Evolutionary conservation across 2,113 vertebrate genomes (phyloP).

Genomic region (Heterotilapia buettikoferi): DNA sequence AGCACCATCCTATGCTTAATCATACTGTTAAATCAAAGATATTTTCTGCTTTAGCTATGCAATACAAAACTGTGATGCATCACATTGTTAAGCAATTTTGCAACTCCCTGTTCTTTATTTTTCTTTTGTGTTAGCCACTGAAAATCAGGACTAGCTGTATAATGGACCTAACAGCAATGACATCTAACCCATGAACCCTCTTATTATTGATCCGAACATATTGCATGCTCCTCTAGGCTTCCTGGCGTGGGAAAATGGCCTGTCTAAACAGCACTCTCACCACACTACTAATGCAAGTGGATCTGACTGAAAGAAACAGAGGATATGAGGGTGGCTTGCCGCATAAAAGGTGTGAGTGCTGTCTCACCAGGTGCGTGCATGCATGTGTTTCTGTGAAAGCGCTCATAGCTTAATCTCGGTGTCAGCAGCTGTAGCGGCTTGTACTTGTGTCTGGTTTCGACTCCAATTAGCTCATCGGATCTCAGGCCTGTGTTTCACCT

Average conservation of each 20-base stretch:
- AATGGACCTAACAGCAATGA: neutral
- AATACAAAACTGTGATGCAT: neutral
- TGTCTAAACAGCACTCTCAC: conserved; percentile 54
- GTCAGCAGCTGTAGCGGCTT: conserved; percentile 48
- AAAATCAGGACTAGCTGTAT: neutral
- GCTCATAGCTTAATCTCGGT: conserved; percentile 45
- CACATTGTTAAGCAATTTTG: neutral
- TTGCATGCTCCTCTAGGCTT: neutral
- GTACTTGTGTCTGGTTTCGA: conserved; percentile 63
- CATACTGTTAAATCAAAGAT: neutral
- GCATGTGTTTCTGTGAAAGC: conserved; percentile 11
- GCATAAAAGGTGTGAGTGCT: neutral
- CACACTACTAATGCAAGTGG: conserved; percentile 16
- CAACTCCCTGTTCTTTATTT: neutral
- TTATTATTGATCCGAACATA: neutral
- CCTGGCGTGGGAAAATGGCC: conserved; percentile 61
- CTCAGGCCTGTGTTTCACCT: conserved; percentile 10
- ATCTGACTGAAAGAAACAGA: conserved; percentile 9
- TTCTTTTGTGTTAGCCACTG: neutral
- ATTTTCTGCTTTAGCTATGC: neutral
- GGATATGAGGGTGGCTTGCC: conserved; percentile 33
- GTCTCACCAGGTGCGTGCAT: conserved; percentile 21
- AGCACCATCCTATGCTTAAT: neutral
- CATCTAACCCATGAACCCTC: neutral
- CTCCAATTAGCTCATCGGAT: conserved; percentile 54